Base-by-base conservation (phyloP, 2,113 vertebrate species). In the Entomyzon cyanotis region DNA sequence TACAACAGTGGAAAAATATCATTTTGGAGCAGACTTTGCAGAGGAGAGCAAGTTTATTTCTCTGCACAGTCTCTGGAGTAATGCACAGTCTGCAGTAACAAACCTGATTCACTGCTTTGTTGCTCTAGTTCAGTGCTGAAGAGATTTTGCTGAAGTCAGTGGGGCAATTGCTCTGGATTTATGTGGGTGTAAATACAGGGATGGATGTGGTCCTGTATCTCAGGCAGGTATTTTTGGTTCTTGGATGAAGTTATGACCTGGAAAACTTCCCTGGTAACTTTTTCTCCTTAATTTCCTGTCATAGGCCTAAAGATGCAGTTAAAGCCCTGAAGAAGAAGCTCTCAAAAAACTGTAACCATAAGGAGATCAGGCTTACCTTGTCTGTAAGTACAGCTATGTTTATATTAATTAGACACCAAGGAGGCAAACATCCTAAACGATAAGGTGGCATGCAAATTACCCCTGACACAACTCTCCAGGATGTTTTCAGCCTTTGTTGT, bases 271-370 rank as follows among this genome's bases (percentile, higher is more conserved):
- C 52, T 67, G 35, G 28, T 94, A 75, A 84, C 67, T 94, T 84
- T 75, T 79, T 74, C 49, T 95, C 14, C 85, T 46, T 95, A 10
- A 73, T 89, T 90, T 93, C 63, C 95, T 93, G 78, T 87, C 31
- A 7, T 86, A 98, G 98, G 82, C 97, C 98, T 89, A 98, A 98
- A 96, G 98, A 98, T 90, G 98, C 98, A 58, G 95, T 98, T 50
- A 98, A 98, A 97, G 98, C 98, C 11, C 89, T 98, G 56, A 98
- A 97, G 94, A 98, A 98, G 96, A 98, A 97, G 42, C 97, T 98
- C 79, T 96, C 97, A 52, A 98, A 98, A 98, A 98, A 98, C 93
- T 98, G 97, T 90, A 98, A 98, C 94, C 97, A 98, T 87, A 98
- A 97, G 91, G 98, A 98, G 96, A 98, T 98, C 74, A 97, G 97